Base-by-base conservation (phyloP, 2,113 vertebrate species). In the Perca schrenkii region DNA sequence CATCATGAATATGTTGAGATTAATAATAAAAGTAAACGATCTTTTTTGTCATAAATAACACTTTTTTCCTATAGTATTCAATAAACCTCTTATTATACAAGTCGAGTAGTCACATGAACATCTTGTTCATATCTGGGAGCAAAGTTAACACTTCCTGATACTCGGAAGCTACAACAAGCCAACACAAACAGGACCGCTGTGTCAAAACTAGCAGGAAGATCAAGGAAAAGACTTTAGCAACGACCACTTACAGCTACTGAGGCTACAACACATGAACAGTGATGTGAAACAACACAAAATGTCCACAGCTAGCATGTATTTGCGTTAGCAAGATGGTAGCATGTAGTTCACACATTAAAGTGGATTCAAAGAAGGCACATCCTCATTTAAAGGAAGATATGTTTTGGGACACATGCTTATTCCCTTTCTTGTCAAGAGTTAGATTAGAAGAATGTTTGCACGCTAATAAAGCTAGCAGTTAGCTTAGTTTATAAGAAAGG, bases 1-100 rank as follows among this genome's bases (percentile, higher is more conserved):
- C 94, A 92, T 93, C 87, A 92, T 91, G 87, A 87, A 94, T 88
- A 94, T 87, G 89, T 80, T 86, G 85, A 86, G 81, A 90, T 91
- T 82, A 88, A 94, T 84, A 90, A 91, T 91, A 92, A 92, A 94
- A 92, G 89, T 93, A 93, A 94, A 93, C 71, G 76, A 77, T 89
- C 52, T 84, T 86, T 90, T 92, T 88, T 77, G 10, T 68, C 88
- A 94, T 95, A 95, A 95, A 95, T 96, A 95, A 93, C 87, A 93
- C 78, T 54, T 88, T 57, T 83, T 47, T 77, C 72, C 77, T 87
- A 62, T 79, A 72, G 65, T 89, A 78, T 87, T 88, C 79, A 94
- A 92, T 92, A 93, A 88, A 93, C 79, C 87, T 92, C 91, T 94
- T 93, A 91, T 91, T 77, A 91, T 93, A 95, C 93, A 95, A 84